Evolutionary conservation across 1,140 invertebrate genomes (phyloP).

Genomic region (Neotoxoptera formosana): DNA sequence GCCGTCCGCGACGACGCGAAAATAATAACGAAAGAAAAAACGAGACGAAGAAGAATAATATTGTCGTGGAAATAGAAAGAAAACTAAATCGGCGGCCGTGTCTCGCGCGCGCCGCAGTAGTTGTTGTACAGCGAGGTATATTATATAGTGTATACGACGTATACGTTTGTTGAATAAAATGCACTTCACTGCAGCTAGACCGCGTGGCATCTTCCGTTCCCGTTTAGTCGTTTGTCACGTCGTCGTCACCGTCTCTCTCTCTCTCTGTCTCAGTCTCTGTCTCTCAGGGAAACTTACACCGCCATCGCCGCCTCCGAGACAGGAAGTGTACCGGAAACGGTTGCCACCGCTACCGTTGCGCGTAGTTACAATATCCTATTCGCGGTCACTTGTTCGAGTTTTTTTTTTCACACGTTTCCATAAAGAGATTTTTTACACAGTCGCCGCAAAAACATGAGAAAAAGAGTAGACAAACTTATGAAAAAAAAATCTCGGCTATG

Average conservation of each 20-base stretch:
- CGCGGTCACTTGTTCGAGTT: neutral
- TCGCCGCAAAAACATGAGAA: neutral
- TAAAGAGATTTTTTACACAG: neutral
- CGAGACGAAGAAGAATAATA: neutral
- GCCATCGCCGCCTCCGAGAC: neutral
- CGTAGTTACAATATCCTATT: neutral
- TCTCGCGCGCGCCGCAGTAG: neutral
- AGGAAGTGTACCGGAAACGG: conserved; percentile 33
- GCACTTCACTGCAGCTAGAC: neutral
- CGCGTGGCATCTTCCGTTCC: conserved; percentile 49
- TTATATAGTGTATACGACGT: neutral
- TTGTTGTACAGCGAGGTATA: neutral
- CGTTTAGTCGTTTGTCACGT: conserved; percentile 10
- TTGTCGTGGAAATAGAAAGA: conserved; percentile 6
- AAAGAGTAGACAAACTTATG: neutral
- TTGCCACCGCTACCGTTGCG: neutral
- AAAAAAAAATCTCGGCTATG: neutral
- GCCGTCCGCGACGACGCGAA: conserved; percentile 1
- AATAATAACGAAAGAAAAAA: conserved; percentile 52
- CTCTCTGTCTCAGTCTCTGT: neutral
- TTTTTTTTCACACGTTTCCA: neutral
- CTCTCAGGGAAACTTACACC: neutral
- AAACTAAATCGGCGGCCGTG: neutral
- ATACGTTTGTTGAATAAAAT: conserved; percentile 48
- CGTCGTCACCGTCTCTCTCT: neutral